Conservation (phyloP, 2,797 vertebrate genomes). For the Phrynocephalus vlangalii region DNA sequence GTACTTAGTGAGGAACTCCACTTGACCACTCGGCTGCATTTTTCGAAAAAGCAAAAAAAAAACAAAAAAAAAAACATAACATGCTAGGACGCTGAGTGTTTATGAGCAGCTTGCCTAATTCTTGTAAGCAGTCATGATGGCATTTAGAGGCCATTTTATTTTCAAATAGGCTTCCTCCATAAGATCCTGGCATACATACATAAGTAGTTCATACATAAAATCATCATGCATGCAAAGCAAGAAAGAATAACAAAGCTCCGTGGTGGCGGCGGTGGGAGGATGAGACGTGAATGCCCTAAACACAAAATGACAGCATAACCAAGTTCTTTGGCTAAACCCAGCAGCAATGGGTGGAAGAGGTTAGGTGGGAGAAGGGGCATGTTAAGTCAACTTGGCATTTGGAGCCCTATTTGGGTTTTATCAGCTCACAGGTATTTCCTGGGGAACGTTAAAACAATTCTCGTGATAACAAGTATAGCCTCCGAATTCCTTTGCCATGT, state of each 20-base stretch:
- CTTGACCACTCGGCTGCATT: conserved; percentile 20
- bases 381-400: conserved; percentile 6
- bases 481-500: neutral
- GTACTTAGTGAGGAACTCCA: conserved; percentile 25
- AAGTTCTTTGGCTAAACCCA: neutral
- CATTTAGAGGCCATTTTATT: neutral
- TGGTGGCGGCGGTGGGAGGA: too few relatives aligned
- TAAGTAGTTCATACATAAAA: conserved; percentile 13
- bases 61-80: neutral
- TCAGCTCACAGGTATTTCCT: neutral
- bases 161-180: neutral
- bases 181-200: neutral
- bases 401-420: neutral
- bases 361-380: rapidly evolving
- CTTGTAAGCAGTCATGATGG: neutral
- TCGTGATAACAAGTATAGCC: neutral
- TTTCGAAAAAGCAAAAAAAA: neutral
- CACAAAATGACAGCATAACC: neutral
- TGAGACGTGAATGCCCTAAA: neutral
- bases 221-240: neutral
- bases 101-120: neutral
- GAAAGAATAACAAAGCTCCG: neutral
- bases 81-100: neutral
- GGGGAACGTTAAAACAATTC: neutral
- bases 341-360: neutral